Evolutionary conservation across 2,888 invertebrate genomes (phyloP).

Genomic region (Lysandra bellargus): DNA sequence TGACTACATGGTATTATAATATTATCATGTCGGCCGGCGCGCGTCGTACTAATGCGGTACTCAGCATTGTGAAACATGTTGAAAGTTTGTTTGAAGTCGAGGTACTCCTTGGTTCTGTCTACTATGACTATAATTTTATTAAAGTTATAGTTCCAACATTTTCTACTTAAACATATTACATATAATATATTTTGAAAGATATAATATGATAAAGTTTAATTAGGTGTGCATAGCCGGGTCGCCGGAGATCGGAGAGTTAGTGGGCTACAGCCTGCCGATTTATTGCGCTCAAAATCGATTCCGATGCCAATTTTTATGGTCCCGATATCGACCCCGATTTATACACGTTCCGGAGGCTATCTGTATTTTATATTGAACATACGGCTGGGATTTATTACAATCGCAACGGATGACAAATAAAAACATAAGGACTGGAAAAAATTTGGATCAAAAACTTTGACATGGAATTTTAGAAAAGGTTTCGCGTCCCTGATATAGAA

Average conservation of each 20-base stretch:
- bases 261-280: conserved; percentile 54
- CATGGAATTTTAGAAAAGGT: background rate
- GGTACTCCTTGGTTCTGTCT: no score
- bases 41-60: no score
- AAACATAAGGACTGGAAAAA: background rate
- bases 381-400: conserved; percentile 22
- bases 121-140: no score
- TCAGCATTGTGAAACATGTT: no score
- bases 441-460: background rate
- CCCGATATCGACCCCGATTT: conserved; percentile 36
- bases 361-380: conserved; percentile 31
- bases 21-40: no score
- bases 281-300: conserved; percentile 54
- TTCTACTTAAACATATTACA: no score
- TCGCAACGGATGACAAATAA: conserved; percentile 21
- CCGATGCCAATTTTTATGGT: conserved; percentile 45
- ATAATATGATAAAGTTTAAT: conserved; percentile 42
- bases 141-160: no score
- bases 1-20: no score
- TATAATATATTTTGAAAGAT: background rate
- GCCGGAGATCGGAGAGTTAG: conserved; percentile 66
- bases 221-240: conserved; percentile 60
- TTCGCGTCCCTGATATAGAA: background rate
- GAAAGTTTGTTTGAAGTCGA: no score
- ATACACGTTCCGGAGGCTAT: conserved; percentile 30